These are phyloP conservation scores for Pseudopleuronectes americanus DNA, from an alignment of 2,797 vertebrate species.

Conservation along the genomic window DNA sequence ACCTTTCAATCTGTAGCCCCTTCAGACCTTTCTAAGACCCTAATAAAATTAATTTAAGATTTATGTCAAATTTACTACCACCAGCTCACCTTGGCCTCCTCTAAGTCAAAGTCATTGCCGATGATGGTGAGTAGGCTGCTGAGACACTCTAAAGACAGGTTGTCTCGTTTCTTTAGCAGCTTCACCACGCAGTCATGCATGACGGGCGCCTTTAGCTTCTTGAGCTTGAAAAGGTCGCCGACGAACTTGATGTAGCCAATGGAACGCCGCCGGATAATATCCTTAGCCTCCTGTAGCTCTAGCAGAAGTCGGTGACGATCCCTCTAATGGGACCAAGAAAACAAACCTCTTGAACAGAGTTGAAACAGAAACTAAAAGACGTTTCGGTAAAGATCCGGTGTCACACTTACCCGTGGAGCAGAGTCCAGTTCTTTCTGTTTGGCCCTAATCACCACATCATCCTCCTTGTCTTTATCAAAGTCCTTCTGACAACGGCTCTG, in stretches of 20 bases:
- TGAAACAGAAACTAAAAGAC: no score
- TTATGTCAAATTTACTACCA: no score
- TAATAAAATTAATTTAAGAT: constrained; percentile 46
- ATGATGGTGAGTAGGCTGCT: constrained; percentile 97
- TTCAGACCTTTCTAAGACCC: no score
- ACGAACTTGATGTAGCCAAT: constrained; percentile 99
- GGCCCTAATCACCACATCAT: constrained; percentile 95
- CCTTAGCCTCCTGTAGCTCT: constrained; percentile 94
- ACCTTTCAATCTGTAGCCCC: no score
- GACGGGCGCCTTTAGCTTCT: constrained; percentile 97
- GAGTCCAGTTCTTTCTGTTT: constrained; percentile 97
- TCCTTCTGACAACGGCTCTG: constrained; percentile 99
- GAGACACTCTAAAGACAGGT: constrained; percentile 95
- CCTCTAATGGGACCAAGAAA: no score
- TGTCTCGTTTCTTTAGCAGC: constrained; percentile 96
- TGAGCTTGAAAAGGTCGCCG: constrained; percentile 97
- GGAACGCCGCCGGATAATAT: constrained; percentile 94
- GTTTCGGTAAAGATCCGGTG: no score
- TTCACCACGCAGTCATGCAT: constrained; percentile 99
- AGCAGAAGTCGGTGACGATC: constrained; percentile 92
- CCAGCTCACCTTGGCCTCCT: constrained; percentile 94
- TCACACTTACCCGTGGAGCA: constrained; percentile 88
- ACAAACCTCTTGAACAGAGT: neutral
- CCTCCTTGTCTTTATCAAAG: constrained; percentile 97
- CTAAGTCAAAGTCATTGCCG: constrained; percentile 97